These are phyloP conservation scores for Thyatira batis DNA, from an alignment of 2,888 invertebrate species.

Conservation along the genomic window DNA sequence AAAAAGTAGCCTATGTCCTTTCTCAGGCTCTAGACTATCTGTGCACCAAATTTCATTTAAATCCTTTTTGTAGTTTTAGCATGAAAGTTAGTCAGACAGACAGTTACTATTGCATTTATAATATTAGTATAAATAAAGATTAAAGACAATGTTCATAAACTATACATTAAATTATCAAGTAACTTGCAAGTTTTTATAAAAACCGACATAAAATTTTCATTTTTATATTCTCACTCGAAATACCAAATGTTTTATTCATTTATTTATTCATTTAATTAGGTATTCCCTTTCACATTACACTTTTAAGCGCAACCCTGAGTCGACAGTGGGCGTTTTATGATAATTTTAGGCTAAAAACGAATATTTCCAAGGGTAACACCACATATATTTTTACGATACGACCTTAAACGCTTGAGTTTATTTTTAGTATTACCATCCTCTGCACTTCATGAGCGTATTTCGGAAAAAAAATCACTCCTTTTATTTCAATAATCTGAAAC, in stretches of 20 bases:
- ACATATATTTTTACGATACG: slow-evolving; percentile 50
- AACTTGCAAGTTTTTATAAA: too few relatives aligned
- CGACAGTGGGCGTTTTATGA: slow-evolving; percentile 36
- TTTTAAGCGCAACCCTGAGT: slow-evolving; percentile 23
- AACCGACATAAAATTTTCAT: background rate
- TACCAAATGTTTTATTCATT: background rate
- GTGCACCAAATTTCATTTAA: too few relatives aligned
- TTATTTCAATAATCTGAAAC: slow-evolving; percentile 7
- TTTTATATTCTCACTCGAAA: background rate
- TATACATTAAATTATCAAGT: too few relatives aligned
- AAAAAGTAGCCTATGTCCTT: too few relatives aligned
- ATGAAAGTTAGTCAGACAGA: too few relatives aligned
- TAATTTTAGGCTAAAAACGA: slow-evolving; percentile 46
- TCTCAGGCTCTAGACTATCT: too few relatives aligned
- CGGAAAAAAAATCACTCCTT: slow-evolving; percentile 21
- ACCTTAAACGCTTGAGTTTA: slow-evolving; percentile 42
- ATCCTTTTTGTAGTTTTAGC: too few relatives aligned
- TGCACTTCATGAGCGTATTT: slow-evolving; percentile 35
- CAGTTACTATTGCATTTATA: too few relatives aligned
- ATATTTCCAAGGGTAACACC: slow-evolving; percentile 44
- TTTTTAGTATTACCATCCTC: slow-evolving; percentile 35
- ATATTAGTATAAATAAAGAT: too few relatives aligned
- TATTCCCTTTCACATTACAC: slow-evolving; percentile 26
- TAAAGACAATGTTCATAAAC: too few relatives aligned
- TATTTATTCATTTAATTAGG: background rate